phyloP scores from a whole-genome alignment of 2,797 vertebrate genomes.

The Sebastes nivosus region DNA sequence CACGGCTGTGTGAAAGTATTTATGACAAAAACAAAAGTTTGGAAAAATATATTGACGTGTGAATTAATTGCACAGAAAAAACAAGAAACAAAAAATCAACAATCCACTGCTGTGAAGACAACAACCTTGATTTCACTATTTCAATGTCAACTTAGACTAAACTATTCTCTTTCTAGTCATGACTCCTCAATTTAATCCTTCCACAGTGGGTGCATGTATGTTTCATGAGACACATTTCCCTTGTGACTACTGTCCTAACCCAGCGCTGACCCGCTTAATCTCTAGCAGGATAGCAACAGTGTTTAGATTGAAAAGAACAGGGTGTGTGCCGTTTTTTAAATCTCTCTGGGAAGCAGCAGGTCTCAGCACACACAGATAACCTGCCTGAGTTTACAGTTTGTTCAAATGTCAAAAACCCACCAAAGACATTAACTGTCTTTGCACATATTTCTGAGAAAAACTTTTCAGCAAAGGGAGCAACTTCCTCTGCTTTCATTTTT shows the following conservation, averaged over 20 bases:
- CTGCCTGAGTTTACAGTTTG: slow-evolving; percentile 27
- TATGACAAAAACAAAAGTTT: too few species aligned
- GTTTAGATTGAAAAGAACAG: slow-evolving; percentile 16
- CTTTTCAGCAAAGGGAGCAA: neutral
- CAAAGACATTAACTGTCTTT: neutral
- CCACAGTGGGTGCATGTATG: neutral
- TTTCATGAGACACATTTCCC: neutral
- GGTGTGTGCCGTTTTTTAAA: neutral
- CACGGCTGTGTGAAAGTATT: too few species aligned
- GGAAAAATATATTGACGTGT: too few species aligned
- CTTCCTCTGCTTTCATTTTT: slow-evolving; percentile 5
- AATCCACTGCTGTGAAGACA: neutral
- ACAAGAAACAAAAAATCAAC: neutral
- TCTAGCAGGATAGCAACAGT: neutral
- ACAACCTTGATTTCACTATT: neutral
- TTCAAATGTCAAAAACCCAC: slow-evolving; percentile 49
- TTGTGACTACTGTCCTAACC: neutral
- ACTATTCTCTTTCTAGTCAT: neutral
- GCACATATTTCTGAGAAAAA: neutral
- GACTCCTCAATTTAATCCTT: neutral
- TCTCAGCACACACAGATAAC: slow-evolving; percentile 10
- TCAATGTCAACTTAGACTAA: neutral
- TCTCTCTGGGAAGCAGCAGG: slow-evolving; percentile 14
- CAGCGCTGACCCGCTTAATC: slow-evolving; percentile 9
- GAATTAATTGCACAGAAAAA: too few species aligned